Conservation (phyloP, 2,888 invertebrate genomes). For the Diachrysia chrysitis region DNA sequence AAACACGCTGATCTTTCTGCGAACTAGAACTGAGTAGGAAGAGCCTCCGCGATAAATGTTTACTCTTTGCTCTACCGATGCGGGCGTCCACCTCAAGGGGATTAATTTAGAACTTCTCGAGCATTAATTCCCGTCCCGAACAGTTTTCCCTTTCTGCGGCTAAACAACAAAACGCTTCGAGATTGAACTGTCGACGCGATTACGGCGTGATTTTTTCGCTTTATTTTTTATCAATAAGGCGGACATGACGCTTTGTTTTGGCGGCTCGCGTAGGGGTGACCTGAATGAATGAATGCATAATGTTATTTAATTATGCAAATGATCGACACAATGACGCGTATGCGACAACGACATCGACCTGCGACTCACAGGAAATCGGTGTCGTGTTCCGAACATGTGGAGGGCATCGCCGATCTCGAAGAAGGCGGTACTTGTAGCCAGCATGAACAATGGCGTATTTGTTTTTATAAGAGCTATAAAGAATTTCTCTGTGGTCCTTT, state of each 20-base stretch:
- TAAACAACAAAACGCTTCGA: slow-evolving; percentile 60
- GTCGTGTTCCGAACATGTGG: slow-evolving; percentile 75
- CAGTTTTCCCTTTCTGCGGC: slow-evolving; percentile 80
- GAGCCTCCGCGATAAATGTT: slow-evolving; percentile 73
- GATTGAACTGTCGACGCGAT: slow-evolving; percentile 73
- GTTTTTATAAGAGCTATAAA: slow-evolving; percentile 46
- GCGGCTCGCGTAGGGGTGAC: slow-evolving; percentile 76
- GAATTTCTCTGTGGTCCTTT: slow-evolving; percentile 43
- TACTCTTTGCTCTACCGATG: slow-evolving; percentile 70
- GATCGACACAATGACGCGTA: slow-evolving; percentile 75
- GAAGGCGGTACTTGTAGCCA: slow-evolving; percentile 44
- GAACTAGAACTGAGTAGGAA: slow-evolving; percentile 65
- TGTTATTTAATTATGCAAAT: slow-evolving; percentile 87
- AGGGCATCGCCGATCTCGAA: slow-evolving; percentile 67
- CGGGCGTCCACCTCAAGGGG: slow-evolving; percentile 80
- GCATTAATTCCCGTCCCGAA: slow-evolving; percentile 75
- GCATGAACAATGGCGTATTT: slow-evolving; percentile 53
- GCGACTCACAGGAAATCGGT: slow-evolving; percentile 80
- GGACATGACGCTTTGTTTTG: slow-evolving; percentile 69
- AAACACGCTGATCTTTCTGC: slow-evolving; percentile 74
- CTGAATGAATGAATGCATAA: slow-evolving; percentile 83
- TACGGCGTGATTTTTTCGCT: slow-evolving; percentile 61
- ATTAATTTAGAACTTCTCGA: slow-evolving; percentile 83
- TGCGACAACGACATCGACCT: slow-evolving; percentile 76
- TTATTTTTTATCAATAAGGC: slow-evolving; percentile 52